phyloP scores from a whole-genome alignment of 2,888 invertebrate genomes.

The Acrobasis suavella region DNA sequence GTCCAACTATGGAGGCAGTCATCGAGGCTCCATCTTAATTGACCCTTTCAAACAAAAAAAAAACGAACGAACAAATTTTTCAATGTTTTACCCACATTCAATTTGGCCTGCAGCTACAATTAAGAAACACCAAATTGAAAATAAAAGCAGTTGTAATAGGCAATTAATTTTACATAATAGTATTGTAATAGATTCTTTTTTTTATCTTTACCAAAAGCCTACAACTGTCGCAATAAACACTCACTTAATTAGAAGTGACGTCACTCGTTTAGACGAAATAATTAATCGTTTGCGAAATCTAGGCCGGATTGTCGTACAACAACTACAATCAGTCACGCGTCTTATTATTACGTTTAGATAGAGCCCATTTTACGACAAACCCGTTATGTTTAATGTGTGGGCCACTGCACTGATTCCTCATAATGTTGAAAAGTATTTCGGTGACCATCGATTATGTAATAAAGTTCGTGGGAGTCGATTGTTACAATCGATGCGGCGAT shows the following conservation, averaged over 20 bases:
- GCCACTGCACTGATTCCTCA: slow-evolving; percentile 28
- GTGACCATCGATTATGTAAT: slow-evolving; percentile 48
- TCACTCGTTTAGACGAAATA: slow-evolving; percentile 18
- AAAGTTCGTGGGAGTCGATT: slow-evolving; percentile 41
- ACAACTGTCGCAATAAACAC: slow-evolving; percentile 17
- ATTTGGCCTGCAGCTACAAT: background rate
- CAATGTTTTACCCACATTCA: background rate
- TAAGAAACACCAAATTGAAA: slow-evolving; percentile 1
- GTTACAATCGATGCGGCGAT: slow-evolving; percentile 43
- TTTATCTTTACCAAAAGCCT: background rate
- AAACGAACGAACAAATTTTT: no score
- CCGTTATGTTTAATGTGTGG: no score
- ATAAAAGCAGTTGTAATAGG: background rate
- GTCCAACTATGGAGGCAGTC: no score
- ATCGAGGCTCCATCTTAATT: no score
- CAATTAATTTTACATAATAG: background rate
- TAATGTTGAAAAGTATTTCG: slow-evolving; percentile 42
- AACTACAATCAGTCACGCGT: no score
- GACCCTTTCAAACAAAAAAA: no score
- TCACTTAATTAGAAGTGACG: slow-evolving; percentile 18
- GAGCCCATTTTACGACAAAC: no score
- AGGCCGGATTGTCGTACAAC: slow-evolving; percentile 37
- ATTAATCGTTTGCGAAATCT: slow-evolving; percentile 44
- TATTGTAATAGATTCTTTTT: background rate
- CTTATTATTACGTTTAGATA: no score